phyloP scores from a whole-genome alignment of 2,797 vertebrate species.

The Hippopotamyrus pictus region DNA sequence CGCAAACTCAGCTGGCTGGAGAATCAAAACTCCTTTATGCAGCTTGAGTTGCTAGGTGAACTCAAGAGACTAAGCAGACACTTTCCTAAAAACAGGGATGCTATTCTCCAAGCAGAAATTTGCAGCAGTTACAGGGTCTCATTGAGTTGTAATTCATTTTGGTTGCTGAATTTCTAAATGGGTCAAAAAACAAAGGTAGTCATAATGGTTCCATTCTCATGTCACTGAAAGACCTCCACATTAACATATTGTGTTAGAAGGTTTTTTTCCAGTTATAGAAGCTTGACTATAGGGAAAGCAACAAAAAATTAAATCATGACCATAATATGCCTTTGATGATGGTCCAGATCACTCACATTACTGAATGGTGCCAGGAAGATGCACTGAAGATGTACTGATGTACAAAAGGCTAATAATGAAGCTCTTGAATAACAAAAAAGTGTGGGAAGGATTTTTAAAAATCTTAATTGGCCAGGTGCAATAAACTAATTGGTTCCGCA shows the following conservation, averaged over 20 bases:
- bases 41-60: constrained; percentile 20
- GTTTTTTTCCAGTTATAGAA: not conserved
- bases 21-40: constrained; percentile 8
- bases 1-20: not conserved
- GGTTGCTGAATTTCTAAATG: not conserved
- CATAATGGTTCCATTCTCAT: not conserved
- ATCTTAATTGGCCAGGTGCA: not conserved
- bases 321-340: not conserved
- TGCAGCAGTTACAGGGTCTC: not conserved
- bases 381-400: not conserved
- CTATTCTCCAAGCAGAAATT: not conserved
- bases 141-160: not conserved
- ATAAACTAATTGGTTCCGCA: not conserved
- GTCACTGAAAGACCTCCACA: constrained; percentile 11
- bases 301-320: not conserved
- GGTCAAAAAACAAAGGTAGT: not conserved
- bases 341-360: not conserved
- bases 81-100: not conserved
- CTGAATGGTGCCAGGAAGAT: not conserved
- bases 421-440: not conserved
- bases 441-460: not conserved
- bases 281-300: not conserved
- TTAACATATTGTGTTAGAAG: not conserved
- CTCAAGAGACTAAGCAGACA: not conserved
- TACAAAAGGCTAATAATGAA: not conserved